These are phyloP conservation scores for Tetramorium simillimum DNA, from an alignment of 1,140 invertebrate genomes.

Conservation along the genomic window DNA sequence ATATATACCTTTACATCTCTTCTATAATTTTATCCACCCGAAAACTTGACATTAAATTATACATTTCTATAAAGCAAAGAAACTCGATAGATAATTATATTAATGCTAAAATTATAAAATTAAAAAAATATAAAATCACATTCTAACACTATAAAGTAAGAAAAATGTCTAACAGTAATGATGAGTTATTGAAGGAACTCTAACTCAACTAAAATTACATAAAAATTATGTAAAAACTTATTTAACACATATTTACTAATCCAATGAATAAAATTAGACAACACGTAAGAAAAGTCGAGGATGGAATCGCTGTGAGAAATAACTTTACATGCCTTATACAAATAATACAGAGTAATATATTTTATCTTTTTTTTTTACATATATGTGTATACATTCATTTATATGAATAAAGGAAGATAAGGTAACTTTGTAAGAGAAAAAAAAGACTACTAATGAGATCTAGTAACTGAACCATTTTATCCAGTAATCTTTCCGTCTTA, in stretches of 20 bases:
- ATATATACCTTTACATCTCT: too few relatives aligned
- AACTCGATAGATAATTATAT: too few relatives aligned
- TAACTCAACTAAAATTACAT: too few relatives aligned
- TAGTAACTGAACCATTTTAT: slow-evolving; percentile 7
- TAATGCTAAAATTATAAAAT: too few relatives aligned
- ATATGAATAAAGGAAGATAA: not conserved
- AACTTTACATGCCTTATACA: not conserved
- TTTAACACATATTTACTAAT: not conserved
- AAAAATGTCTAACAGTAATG: too few relatives aligned
- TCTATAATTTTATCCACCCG: too few relatives aligned
- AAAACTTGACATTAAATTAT: too few relatives aligned
- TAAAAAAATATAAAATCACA: too few relatives aligned
- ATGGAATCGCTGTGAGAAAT: not conserved
- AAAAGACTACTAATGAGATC: not conserved
- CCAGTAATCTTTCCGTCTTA: not conserved
- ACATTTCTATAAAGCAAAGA: too few relatives aligned
- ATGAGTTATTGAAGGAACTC: too few relatives aligned
- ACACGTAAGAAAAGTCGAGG: not conserved
- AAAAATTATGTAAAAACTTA: too few relatives aligned
- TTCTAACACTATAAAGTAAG: too few relatives aligned
- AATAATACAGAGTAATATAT: not conserved
- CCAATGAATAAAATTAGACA: not conserved
- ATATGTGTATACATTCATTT: not conserved
- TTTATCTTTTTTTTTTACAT: not conserved
- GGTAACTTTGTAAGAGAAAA: not conserved